These are phyloP conservation scores for Anabas testudineus DNA, from an alignment of 2,797 vertebrate species.

Conservation along the genomic window DNA sequence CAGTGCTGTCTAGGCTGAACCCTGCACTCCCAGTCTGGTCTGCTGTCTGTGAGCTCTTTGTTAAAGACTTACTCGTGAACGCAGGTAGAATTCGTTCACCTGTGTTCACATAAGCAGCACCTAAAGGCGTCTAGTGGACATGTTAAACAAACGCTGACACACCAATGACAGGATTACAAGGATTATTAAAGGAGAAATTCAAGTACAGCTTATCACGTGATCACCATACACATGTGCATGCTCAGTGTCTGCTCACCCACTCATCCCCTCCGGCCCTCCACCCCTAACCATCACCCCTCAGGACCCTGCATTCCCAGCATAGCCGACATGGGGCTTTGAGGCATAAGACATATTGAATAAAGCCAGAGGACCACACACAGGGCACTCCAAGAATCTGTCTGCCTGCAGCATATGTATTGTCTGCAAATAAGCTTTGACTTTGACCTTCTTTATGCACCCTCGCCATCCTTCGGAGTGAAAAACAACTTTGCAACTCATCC, in stretches of 20 bases:
- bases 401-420: slow-evolving; percentile 62
- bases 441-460: slow-evolving; percentile 64
- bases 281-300: slow-evolving; percentile 73
- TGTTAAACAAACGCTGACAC: neutral
- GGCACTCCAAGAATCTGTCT: slow-evolving; percentile 38
- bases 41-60: slow-evolving; percentile 50
- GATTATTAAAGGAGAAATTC: neutral
- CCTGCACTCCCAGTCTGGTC: slow-evolving; percentile 68
- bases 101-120: neutral
- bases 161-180: neutral
- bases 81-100: neutral
- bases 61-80: slow-evolving; percentile 14
- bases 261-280: slow-evolving; percentile 40
- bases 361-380: slow-evolving; percentile 60
- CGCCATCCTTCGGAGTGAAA: slow-evolving; percentile 39
- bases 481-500: slow-evolving; percentile 25
- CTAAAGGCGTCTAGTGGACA: neutral
- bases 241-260: slow-evolving; percentile 50
- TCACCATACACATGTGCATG: neutral
- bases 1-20: slow-evolving; percentile 66
- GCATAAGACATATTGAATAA: slow-evolving; percentile 75
- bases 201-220: neutral
- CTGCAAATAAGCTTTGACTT: slow-evolving; percentile 79
- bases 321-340: slow-evolving; percentile 64
- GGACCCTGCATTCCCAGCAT: slow-evolving; percentile 80